Percentiles rank a stretch among this genome's conserved stretches.
Conservation (phyloP, 2,113 vertebrate species). For the Tragulus kanchil region DNA sequence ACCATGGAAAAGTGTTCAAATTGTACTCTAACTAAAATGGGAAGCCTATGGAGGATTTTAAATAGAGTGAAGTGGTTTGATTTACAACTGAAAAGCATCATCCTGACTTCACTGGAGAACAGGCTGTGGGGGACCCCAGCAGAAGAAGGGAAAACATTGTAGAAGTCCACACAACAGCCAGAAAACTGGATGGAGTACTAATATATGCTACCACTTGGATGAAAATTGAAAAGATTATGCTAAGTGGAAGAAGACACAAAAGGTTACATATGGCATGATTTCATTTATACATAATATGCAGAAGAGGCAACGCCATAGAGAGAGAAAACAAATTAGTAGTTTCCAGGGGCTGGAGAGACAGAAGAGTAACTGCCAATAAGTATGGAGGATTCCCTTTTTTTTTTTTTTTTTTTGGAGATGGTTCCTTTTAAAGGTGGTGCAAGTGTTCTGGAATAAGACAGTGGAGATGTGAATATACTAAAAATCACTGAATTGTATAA, state of each 20-base stretch:
- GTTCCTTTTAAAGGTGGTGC: not conserved
- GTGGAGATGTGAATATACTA: not conserved
- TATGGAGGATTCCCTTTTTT: not conserved
- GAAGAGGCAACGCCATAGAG: not conserved
- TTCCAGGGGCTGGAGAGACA: not conserved
- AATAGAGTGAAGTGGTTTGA: not conserved
- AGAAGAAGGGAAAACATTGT: not conserved
- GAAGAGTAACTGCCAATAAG: not conserved
- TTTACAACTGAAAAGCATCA: not conserved
- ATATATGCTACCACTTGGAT: not conserved
- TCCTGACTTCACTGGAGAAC: not conserved
- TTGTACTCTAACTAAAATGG: not conserved
- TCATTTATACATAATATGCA: not conserved
- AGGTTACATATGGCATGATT: not conserved
- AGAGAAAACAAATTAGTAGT: not conserved
- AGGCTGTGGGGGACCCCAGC: not conserved
- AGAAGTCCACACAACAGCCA: not conserved
- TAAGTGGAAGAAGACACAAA: not conserved
- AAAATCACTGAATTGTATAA: not conserved
- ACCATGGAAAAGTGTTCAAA: not conserved
- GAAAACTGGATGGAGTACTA: not conserved
- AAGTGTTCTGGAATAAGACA: not conserved
- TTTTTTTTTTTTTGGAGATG: not conserved
- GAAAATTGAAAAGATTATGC: not conserved
- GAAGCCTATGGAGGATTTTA: not conserved